A percentile compares a stretch with the other conserved stretches of the same genome.
Evolutionary conservation across 2,888 invertebrate species (phyloP).

Genomic region (Diogma glabrata): DNA sequence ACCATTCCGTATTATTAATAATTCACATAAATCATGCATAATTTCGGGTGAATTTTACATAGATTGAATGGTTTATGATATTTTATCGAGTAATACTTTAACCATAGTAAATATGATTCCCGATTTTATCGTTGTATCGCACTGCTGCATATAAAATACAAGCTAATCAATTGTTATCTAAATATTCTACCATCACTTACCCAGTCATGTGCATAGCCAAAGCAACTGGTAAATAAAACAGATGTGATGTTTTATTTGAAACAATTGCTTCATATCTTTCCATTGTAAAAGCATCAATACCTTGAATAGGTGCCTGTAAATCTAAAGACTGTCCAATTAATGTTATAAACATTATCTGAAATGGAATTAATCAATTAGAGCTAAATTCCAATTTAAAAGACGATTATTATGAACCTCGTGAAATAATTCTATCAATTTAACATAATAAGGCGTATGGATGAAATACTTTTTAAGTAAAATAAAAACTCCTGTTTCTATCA

Average conservation of each 20-base stretch:
- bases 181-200: slow-evolving; percentile 23
- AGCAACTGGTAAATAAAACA: slow-evolving; percentile 85
- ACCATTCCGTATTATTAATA: too few relatives aligned
- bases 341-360: slow-evolving; percentile 39
- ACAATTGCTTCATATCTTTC: slow-evolving; percentile 78
- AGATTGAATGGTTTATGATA: too few relatives aligned
- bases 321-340: slow-evolving; percentile 76
- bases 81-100: too few relatives aligned
- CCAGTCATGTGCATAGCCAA: slow-evolving; percentile 79
- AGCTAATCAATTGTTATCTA: neutral
- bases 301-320: slow-evolving; percentile 50
- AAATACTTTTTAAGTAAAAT: slow-evolving; percentile 70
- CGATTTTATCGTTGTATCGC: too few relatives aligned
- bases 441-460: slow-evolving; percentile 62
- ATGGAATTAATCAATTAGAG: too few relatives aligned
- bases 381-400: too few relatives aligned
- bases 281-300: slow-evolving; percentile 64
- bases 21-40: too few relatives aligned
- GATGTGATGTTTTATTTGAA: slow-evolving; percentile 84
- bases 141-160: too few relatives aligned
- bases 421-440: slow-evolving; percentile 67
- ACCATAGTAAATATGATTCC: too few relatives aligned
- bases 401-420: too few relatives aligned
- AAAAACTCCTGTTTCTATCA: slow-evolving; percentile 70
- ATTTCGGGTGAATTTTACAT: too few relatives aligned